Conservation (phyloP, 2,113 vertebrate species). For the Phaethornis superciliosus region DNA sequence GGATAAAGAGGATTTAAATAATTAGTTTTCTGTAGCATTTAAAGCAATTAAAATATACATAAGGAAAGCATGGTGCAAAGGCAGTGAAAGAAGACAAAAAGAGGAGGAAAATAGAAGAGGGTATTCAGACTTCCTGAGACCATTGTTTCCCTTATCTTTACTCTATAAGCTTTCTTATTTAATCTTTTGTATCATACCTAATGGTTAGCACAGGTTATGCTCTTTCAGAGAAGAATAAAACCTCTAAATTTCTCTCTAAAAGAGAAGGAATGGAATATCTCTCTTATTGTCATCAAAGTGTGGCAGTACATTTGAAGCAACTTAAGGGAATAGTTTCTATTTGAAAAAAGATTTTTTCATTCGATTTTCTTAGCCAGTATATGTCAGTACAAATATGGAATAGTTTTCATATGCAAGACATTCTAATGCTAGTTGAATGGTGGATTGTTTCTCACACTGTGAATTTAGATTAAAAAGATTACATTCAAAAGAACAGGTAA, state of each 20-base stretch:
- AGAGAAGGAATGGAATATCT: neutral
- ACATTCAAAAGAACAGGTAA: neutral
- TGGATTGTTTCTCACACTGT: rapidly evolving
- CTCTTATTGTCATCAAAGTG: neutral
- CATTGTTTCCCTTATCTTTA: neutral
- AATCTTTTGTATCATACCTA: neutral
- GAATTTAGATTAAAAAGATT: neutral
- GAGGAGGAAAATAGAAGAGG: neutral
- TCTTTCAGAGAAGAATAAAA: neutral
- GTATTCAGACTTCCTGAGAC: neutral
- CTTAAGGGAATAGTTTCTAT: neutral
- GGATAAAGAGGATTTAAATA: neutral
- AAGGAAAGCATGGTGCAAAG: neutral
- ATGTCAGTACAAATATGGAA: neutral
- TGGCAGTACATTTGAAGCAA: neutral
- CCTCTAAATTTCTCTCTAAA: neutral
- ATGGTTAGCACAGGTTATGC: neutral
- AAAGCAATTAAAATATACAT: neutral
- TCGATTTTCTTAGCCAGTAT: neutral
- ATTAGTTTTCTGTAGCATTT: neutral
- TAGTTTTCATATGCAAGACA: neutral
- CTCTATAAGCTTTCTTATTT: neutral
- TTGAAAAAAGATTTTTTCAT: neutral
- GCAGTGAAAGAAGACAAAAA: neutral
- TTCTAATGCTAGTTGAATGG: neutral